Conservation (phyloP, 2,797 vertebrate species). For the Galagoides demidoff region DNA sequence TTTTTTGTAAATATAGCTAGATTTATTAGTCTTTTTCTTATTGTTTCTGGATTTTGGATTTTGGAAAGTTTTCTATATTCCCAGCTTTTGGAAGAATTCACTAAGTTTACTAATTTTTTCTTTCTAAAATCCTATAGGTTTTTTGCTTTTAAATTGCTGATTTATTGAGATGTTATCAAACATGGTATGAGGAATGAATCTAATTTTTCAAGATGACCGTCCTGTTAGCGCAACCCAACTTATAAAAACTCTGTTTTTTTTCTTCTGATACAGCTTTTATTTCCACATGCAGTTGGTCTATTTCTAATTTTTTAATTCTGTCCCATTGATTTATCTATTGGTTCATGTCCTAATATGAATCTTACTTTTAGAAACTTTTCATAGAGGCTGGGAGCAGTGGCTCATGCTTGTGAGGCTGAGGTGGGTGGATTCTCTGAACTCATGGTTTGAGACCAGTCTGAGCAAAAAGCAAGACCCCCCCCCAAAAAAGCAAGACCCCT, state of each 20-base stretch:
- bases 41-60: background rate
- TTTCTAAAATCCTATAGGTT: background rate
- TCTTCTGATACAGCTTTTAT: background rate
- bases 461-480: no score
- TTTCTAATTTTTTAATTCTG: background rate
- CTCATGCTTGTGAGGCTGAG: no score
- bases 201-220: background rate
- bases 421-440: no score
- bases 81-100: background rate
- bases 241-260: background rate
- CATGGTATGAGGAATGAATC: background rate
- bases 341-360: background rate
- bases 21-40: background rate
- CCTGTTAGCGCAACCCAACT: background rate
- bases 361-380: conserved; percentile 9
- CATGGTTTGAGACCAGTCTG: no score
- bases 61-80: background rate
- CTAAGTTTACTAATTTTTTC: background rate
- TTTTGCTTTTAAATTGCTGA: background rate
- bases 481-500: no score
- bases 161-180: background rate
- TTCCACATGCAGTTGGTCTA: background rate
- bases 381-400: no score
- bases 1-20: background rate
- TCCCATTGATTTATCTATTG: background rate